These are phyloP conservation scores for Premnoplex brunnescens DNA, from an alignment of 2,797 vertebrate species.

Conservation along the genomic window DNA sequence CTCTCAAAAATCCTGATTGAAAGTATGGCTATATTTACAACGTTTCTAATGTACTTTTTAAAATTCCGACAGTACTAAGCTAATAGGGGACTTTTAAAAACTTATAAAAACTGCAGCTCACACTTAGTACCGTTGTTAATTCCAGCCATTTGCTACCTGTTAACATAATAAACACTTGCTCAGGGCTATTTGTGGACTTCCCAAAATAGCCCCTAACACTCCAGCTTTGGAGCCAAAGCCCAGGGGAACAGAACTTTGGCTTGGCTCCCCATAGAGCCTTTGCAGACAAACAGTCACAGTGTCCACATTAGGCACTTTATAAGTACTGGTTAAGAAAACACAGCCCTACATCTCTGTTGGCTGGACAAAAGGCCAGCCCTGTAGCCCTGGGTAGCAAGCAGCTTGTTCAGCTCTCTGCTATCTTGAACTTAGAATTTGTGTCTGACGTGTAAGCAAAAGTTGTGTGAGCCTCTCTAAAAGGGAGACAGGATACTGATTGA, in stretches of 20 bases:
- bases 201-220: conserved; percentile 15
- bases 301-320: neutral
- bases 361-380: neutral
- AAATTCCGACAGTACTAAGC: neutral
- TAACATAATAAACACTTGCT: conserved; percentile 2
- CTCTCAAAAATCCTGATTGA: neutral
- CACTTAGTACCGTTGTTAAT: neutral
- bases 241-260: neutral
- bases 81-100: neutral
- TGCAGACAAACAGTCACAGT: neutral
- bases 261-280: neutral
- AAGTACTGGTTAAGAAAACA: neutral
- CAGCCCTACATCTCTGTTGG: neutral
- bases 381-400: neutral
- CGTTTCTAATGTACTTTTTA: neutral
- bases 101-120: neutral
- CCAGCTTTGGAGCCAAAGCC: neutral
- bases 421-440: neutral
- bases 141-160: neutral
- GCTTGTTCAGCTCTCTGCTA: neutral
- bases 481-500: neutral
- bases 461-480: neutral
- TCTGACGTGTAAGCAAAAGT: neutral
- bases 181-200: neutral
- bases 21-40: neutral